phyloP scores from a whole-genome alignment of 2,113 vertebrate genomes.

The Anguilla rostrata region DNA sequence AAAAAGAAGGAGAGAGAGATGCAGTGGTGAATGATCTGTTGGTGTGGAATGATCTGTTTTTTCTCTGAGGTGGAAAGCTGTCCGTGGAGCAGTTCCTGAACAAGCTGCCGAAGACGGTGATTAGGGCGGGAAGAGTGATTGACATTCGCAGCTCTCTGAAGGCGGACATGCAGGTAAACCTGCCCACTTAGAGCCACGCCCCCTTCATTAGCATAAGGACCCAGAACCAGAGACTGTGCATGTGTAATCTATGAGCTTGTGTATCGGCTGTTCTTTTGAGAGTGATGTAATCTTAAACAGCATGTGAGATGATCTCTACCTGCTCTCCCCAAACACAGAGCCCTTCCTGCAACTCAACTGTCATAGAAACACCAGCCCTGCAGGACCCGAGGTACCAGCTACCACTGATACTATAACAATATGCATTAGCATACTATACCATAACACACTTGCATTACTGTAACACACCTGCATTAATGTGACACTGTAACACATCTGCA shows the following conservation, averaged over 20 bases:
- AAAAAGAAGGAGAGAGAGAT: no score
- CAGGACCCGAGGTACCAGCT: constrained; percentile 55
- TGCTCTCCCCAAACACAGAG: no score
- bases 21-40: constrained; percentile 56
- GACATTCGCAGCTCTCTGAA: constrained; percentile 60
- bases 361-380: constrained; percentile 70
- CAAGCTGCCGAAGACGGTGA: constrained; percentile 63
- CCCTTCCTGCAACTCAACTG: neutral
- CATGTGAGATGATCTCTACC: no score
- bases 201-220: no score
- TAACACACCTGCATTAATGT: no score
- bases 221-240: no score
- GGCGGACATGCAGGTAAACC: constrained; percentile 71
- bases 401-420: no score
- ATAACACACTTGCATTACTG: no score
- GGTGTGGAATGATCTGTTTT: neutral
- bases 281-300: neutral
- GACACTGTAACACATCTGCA: no score
- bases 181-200: neutral
- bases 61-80: constrained; percentile 49
- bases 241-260: no score
- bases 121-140: constrained; percentile 65
- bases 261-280: neutral
- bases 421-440: neutral
- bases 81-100: constrained; percentile 70